Conservation (phyloP, 1,140 invertebrate species). For the Elymnias hypermnestra region DNA sequence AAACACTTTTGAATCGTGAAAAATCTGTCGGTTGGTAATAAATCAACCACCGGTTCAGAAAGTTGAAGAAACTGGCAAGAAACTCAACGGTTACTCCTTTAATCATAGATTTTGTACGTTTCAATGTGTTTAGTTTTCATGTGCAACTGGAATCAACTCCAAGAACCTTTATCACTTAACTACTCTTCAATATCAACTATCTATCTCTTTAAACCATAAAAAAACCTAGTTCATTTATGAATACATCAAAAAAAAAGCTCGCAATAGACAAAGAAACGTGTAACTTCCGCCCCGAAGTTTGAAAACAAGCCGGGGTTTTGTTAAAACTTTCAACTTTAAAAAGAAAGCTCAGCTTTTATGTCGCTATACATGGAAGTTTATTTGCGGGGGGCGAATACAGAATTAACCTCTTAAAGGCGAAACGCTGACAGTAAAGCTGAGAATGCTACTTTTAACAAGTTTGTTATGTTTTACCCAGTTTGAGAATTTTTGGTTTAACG, state of each 20-base stretch:
- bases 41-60: too few species aligned
- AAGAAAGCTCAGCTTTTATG: conserved; percentile 11
- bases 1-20: too few species aligned
- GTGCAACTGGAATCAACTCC: too few species aligned
- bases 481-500: too few species aligned
- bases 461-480: background rate
- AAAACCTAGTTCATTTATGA: background rate
- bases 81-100: too few species aligned
- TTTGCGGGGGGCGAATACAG: background rate
- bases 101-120: too few species aligned
- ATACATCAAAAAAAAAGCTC: conserved; percentile 1
- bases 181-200: background rate
- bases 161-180: background rate
- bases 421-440: conserved; percentile 7
- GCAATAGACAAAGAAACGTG: background rate
- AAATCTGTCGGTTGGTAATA: too few species aligned
- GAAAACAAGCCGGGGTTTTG: background rate
- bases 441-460: conserved; percentile 2
- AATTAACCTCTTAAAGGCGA: conserved; percentile 11
- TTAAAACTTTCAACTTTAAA: conserved; percentile 8
- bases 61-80: too few species aligned
- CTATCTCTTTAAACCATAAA: background rate
- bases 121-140: too few species aligned
- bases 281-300: background rate
- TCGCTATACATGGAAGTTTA: conserved; percentile 3